These are phyloP conservation scores for Pomatorhinus ruficollis DNA, from an alignment of 2,113 vertebrate genomes.

Conservation along the genomic window DNA sequence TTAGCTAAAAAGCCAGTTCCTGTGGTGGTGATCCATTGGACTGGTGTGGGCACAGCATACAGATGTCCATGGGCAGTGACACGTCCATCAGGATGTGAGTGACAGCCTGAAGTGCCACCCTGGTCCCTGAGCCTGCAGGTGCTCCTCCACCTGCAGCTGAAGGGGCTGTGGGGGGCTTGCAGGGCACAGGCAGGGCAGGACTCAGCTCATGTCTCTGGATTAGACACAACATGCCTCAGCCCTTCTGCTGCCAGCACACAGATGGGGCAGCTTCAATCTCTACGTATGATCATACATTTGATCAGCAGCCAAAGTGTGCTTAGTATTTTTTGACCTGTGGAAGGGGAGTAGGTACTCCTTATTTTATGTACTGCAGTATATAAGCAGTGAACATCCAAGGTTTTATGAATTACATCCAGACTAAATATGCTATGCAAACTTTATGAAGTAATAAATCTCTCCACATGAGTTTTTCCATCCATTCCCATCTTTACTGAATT, in stretches of 20 bases:
- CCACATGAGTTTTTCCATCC: background rate
- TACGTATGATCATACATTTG: background rate
- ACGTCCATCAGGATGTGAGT: background rate
- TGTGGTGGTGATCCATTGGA: background rate
- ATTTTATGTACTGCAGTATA: background rate
- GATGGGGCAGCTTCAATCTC: background rate
- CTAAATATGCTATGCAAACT: background rate
- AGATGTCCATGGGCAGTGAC: background rate
- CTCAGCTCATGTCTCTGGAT: background rate
- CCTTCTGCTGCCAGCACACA: background rate
- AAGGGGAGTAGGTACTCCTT: background rate
- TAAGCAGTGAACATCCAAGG: background rate
- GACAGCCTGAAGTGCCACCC: background rate
- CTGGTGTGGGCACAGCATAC: background rate
- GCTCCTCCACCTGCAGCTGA: background rate
- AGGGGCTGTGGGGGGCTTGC: background rate
- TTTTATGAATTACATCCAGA: background rate
- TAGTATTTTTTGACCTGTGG: background rate
- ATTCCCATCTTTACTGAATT: slow-evolving; percentile 9
- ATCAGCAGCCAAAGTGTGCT: background rate
- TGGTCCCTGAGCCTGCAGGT: background rate
- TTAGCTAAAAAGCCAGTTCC: background rate
- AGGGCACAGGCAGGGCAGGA: background rate
- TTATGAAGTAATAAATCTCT: slow-evolving; percentile 48
- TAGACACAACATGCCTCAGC: background rate